Evolutionary conservation across 1,140 invertebrate genomes (phyloP).

Genomic region (Agrilus planipennis): DNA sequence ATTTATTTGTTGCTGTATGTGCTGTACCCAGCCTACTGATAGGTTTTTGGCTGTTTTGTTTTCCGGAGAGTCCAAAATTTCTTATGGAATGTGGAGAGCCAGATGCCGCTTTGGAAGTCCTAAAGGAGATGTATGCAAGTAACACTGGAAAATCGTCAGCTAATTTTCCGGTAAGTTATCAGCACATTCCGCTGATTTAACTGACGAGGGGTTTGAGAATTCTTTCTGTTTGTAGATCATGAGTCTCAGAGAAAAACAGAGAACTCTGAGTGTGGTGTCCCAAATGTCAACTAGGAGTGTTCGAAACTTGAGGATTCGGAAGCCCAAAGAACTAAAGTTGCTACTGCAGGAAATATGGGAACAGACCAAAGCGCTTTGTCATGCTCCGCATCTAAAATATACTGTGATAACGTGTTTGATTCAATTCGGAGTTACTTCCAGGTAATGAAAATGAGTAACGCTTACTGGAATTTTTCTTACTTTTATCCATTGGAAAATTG

Average conservation of each 20-base stretch:
- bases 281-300: slow-evolving; percentile 43
- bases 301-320: slow-evolving; percentile 46
- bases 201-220: slow-evolving; percentile 1
- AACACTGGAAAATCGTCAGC: slow-evolving; percentile 55
- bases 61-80: slow-evolving; percentile 81
- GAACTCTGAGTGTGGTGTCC: slow-evolving; percentile 47
- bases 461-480: too few species aligned
- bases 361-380: slow-evolving; percentile 54
- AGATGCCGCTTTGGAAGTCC: slow-evolving; percentile 54
- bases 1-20: slow-evolving; percentile 58
- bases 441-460: too few species aligned
- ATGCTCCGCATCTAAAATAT: slow-evolving; percentile 53
- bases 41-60: slow-evolving; percentile 55
- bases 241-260: slow-evolving; percentile 51
- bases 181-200: not conserved
- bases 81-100: slow-evolving; percentile 63
- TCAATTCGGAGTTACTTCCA: slow-evolving; percentile 60
- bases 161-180: slow-evolving; percentile 49
- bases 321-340: slow-evolving; percentile 52
- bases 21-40: slow-evolving; percentile 50
- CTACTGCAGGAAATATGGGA: slow-evolving; percentile 51
- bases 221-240: slow-evolving; percentile 40
- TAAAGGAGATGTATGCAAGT: slow-evolving; percentile 52
- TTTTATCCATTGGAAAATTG: too few species aligned
- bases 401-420: slow-evolving; percentile 60